Conservation (phyloP, 2,113 vertebrate species). For the Diphyllodes magnificus region DNA sequence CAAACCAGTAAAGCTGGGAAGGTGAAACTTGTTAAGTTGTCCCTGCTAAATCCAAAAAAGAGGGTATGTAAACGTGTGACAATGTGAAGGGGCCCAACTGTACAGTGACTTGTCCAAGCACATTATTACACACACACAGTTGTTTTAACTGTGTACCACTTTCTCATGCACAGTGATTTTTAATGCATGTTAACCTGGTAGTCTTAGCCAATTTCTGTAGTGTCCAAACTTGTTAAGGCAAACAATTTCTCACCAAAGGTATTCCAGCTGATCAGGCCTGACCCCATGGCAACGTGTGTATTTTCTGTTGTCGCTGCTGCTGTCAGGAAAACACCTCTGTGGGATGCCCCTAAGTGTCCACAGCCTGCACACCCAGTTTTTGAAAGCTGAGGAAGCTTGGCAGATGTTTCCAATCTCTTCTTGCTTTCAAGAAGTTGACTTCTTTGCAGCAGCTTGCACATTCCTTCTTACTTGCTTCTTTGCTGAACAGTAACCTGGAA, state of each 20-base stretch:
- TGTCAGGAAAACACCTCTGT: neutral
- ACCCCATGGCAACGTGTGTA: neutral
- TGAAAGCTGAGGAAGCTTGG: neutral
- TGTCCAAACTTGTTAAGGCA: neutral
- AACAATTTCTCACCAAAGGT: neutral
- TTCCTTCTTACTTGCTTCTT: neutral
- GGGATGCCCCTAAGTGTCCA: neutral
- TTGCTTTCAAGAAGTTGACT: neutral
- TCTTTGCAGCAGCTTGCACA: neutral
- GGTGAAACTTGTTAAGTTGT: neutral
- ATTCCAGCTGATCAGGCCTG: neutral
- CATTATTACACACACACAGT: neutral
- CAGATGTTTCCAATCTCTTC: neutral
- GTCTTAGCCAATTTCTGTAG: neutral
- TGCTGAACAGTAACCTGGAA: neutral
- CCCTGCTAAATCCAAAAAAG: neutral
- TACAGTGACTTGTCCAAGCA: neutral
- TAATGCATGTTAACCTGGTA: neutral
- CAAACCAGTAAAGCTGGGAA: neutral
- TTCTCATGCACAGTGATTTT: neutral
- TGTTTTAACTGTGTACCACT: neutral
- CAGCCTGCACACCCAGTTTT: neutral
- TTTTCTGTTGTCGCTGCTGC: neutral
- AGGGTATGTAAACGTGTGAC: neutral
- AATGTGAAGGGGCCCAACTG: neutral